Conservation (phyloP, 2,113 vertebrate species). For the Chloroceryle aenea region DNA sequence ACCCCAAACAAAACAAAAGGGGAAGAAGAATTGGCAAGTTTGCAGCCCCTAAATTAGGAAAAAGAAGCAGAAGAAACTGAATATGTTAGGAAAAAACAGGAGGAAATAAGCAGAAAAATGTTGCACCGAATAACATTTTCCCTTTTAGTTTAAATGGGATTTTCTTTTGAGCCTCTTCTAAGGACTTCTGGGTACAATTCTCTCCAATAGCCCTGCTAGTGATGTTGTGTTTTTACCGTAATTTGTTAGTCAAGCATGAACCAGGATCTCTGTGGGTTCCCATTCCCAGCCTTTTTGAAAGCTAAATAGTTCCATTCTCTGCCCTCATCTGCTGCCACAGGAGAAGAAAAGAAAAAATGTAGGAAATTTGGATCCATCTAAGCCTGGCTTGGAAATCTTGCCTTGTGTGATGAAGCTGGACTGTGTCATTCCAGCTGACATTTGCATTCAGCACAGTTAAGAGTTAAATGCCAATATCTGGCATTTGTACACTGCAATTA, state of each 20-base stretch:
- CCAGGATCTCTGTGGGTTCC: constrained; percentile 56
- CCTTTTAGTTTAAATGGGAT: constrained; percentile 38
- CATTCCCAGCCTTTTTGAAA: constrained; percentile 31
- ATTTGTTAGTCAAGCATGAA: constrained; percentile 68
- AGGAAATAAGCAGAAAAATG: constrained; percentile 24
- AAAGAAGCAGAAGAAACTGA: constrained; percentile 28
- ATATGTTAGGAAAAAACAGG: not conserved
- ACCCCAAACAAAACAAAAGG: not conserved
- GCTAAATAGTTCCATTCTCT: constrained; percentile 43
- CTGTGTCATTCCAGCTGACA: constrained; percentile 45
- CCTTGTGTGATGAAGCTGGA: constrained; percentile 41
- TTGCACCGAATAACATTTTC: constrained; percentile 34
- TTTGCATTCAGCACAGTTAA: not conserved
- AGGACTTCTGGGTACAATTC: constrained; percentile 42
- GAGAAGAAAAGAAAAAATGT: constrained; percentile 63
- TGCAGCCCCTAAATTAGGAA: not conserved
- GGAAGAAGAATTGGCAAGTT: not conserved
- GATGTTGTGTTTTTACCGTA: constrained; percentile 57
- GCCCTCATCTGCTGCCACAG: constrained; percentile 39
- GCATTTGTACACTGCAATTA: constrained; percentile 22
- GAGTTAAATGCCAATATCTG: constrained; percentile 44
- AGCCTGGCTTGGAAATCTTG: constrained; percentile 39
- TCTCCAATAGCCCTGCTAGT: constrained; percentile 39
- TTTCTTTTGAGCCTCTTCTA: constrained; percentile 52
- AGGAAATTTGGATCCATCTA: constrained; percentile 35